A percentile compares a stretch with the other conserved stretches of the same genome.
Evolutionary conservation across 1,140 invertebrate species (phyloP).

Genomic region (Temnothorax curvispinosus): DNA sequence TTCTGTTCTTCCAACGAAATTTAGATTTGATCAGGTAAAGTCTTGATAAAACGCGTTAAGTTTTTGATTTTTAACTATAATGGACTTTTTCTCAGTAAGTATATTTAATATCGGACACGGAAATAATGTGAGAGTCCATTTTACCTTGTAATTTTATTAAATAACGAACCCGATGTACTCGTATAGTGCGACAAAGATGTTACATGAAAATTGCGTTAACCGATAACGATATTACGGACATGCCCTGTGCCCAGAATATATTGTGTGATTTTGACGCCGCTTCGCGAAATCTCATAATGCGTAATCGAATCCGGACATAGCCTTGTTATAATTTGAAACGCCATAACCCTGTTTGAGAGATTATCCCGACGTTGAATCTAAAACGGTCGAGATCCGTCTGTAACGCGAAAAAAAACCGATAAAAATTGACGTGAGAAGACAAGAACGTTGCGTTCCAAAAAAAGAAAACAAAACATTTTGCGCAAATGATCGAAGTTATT

Average conservation of each 20-base stretch:
- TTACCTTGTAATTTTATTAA: slow-evolving; percentile 9
- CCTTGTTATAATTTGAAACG: slow-evolving; percentile 17
- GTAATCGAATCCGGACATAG: slow-evolving; percentile 35
- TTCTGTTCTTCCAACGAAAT: neutral
- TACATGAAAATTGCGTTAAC: slow-evolving; percentile 45
- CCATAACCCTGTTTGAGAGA: slow-evolving; percentile 22
- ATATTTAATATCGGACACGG: neutral
- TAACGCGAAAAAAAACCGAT: neutral
- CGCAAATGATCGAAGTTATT: neutral
- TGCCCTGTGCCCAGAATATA: slow-evolving; percentile 32
- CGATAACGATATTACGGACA: slow-evolving; percentile 39
- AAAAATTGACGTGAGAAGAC: neutral
- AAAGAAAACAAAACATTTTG: neutral
- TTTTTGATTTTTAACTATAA: neutral
- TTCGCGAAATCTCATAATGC: slow-evolving; percentile 45
- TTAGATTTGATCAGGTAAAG: neutral
- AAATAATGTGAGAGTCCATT: neutral
- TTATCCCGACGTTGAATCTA: slow-evolving; percentile 27
- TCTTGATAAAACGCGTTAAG: neutral
- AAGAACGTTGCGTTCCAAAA: neutral
- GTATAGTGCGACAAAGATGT: slow-evolving; percentile 23
- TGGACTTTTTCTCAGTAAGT: neutral
- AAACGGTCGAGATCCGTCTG: neutral
- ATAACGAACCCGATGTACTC: slow-evolving; percentile 19
- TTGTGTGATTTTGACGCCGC: slow-evolving; percentile 41